Percentiles rank a stretch among this genome's conserved stretches.
These are phyloP conservation scores for Pterophyllum scalare DNA, from an alignment of 2,113 vertebrate species.

Conservation along the genomic window DNA sequence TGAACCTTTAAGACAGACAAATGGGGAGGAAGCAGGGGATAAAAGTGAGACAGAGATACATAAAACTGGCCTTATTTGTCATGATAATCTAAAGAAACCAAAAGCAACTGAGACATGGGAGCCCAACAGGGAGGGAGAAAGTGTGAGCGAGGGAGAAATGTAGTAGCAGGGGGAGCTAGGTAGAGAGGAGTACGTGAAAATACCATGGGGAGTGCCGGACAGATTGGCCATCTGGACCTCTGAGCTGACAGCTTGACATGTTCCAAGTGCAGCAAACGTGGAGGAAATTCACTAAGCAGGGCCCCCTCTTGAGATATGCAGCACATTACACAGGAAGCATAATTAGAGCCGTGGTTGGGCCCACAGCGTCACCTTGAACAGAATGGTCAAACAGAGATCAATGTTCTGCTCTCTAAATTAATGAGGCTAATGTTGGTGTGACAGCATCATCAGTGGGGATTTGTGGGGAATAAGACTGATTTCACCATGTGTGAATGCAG, in stretches of 20 bases:
- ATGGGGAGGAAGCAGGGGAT: neutral
- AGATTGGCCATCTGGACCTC: slow-evolving; percentile 75
- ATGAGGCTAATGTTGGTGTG: slow-evolving; percentile 72
- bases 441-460: slow-evolving; percentile 40
- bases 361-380: slow-evolving; percentile 41
- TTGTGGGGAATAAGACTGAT: slow-evolving; percentile 20
- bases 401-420: slow-evolving; percentile 70
- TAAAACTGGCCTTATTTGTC: neutral
- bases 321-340: slow-evolving; percentile 54
- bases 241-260: slow-evolving; percentile 69
- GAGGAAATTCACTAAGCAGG: slow-evolving; percentile 41
- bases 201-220: slow-evolving; percentile 29
- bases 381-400: slow-evolving; percentile 60
- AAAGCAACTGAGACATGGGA: neutral
- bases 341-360: slow-evolving; percentile 56
- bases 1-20: neutral
- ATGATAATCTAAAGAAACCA: neutral
- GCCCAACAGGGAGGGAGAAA: neutral
- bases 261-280: slow-evolving; percentile 49
- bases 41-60: neutral
- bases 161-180: slow-evolving; percentile 4
- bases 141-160: neutral
- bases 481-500: slow-evolving; percentile 6
- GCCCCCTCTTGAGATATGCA: slow-evolving; percentile 52
- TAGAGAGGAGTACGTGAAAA: slow-evolving; percentile 31